phyloP scores from a whole-genome alignment of 2,113 vertebrate species.

The Thalassoma bifasciatum region DNA sequence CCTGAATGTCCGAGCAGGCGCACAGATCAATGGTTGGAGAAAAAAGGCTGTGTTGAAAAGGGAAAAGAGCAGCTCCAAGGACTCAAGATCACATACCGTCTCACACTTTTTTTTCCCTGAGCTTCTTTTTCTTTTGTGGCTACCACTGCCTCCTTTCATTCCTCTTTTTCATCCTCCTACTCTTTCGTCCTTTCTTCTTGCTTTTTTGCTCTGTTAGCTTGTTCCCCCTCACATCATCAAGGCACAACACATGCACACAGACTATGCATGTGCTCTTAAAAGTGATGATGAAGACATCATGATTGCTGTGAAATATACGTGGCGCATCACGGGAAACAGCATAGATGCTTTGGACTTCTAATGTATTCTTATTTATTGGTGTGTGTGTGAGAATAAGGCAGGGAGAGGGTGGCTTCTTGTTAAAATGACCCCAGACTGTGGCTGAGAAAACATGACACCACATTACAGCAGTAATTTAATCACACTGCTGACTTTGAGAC shows the following conservation, averaged over 20 bases:
- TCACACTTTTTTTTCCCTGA: conserved; percentile 4
- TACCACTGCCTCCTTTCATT: conserved; percentile 27
- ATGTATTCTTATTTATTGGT: neutral
- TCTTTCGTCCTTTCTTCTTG: conserved; percentile 17
- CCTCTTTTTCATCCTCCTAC: conserved; percentile 18
- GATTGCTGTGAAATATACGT: conserved; percentile 18
- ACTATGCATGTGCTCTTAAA: neutral
- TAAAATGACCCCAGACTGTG: conserved; percentile 41
- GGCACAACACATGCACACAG: neutral
- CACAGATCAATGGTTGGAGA: conserved; percentile 15
- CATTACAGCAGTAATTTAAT: neutral
- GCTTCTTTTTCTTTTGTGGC: conserved; percentile 18
- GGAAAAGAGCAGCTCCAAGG: conserved; percentile 40
- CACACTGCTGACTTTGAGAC: conserved; percentile 3
- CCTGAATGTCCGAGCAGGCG: conserved; percentile 14
- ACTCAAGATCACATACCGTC: conserved; percentile 37
- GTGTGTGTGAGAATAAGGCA: neutral
- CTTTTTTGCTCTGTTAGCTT: conserved; percentile 16
- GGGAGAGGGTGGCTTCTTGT: conserved; percentile 6
- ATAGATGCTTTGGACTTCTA: neutral
- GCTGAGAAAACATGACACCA: conserved; percentile 32
- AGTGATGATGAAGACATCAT: conserved; percentile 1
- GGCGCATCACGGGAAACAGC: neutral
- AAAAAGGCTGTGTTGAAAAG: neutral
- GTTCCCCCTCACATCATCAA: conserved; percentile 9